These are phyloP conservation scores for Monochamus alternatus DNA, from an alignment of 2,888 invertebrate species.

Conservation along the genomic window DNA sequence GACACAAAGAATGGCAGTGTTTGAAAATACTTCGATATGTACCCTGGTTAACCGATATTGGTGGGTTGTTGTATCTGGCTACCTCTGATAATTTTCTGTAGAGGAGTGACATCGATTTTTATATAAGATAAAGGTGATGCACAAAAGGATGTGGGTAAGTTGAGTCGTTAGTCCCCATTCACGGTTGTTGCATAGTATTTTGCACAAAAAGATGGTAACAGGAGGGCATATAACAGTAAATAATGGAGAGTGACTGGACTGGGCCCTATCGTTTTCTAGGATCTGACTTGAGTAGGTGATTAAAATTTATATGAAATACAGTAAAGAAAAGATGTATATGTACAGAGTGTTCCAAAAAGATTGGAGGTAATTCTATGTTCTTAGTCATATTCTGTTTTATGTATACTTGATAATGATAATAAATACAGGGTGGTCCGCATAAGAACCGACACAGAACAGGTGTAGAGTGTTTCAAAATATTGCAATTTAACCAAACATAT, in stretches of 20 bases:
- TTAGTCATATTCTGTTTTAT: too few species aligned
- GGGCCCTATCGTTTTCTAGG: constrained; percentile 43
- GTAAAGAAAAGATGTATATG: too few species aligned
- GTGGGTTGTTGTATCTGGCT: constrained; percentile 51
- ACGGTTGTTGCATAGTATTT: constrained; percentile 11
- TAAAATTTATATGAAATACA: background rate
- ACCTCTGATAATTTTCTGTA: constrained; percentile 50
- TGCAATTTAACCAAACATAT: too few species aligned
- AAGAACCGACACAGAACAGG: too few species aligned
- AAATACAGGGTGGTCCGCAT: too few species aligned
- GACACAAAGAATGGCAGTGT: constrained; percentile 61
- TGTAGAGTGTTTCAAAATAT: too few species aligned
- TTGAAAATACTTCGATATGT: constrained; percentile 59
- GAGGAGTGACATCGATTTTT: constrained; percentile 49
- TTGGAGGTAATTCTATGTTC: too few species aligned
- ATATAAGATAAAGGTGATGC: constrained; percentile 49
- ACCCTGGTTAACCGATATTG: constrained; percentile 64
- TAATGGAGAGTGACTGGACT: constrained; percentile 47
- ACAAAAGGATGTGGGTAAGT: constrained; percentile 48
- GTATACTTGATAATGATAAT: too few species aligned
- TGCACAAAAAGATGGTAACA: background rate
- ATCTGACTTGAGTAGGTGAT: constrained; percentile 38
- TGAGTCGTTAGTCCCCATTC: constrained; percentile 45
- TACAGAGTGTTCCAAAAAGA: too few species aligned
- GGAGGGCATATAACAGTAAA: constrained; percentile 22